Percentiles rank a stretch among this genome's conserved stretches.
These are phyloP conservation scores for Hexactinellida sp. DNA, from an alignment of 37 sponge, comb jelly and placozoan genomes.

Conservation along the genomic window DNA sequence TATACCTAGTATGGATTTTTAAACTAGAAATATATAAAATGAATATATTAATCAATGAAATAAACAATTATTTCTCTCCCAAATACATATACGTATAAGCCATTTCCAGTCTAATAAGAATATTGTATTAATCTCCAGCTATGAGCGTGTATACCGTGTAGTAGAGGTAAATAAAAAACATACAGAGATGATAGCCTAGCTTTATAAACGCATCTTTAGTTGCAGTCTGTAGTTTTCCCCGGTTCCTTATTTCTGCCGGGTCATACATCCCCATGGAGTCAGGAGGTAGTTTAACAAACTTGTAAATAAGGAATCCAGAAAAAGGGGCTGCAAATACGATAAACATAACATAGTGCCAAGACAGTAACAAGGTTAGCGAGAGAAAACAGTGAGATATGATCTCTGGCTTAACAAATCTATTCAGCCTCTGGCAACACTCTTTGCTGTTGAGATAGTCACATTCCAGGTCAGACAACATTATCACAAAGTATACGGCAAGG, in stretches of 20 bases:
- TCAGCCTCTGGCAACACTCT: conserved; percentile 54
- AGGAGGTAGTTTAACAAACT: conserved; percentile 46
- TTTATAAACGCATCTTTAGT: conserved; percentile 70
- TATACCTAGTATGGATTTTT: no score
- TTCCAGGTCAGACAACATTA: conserved; percentile 65
- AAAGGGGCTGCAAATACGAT: conserved; percentile 34
- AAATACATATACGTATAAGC: no score
- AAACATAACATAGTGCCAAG: conserved; percentile 65
- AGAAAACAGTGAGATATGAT: conserved; percentile 26
- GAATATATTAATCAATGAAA: no score
- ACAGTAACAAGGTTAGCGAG: conserved; percentile 42
- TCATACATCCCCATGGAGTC: conserved; percentile 75
- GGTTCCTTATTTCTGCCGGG: conserved; percentile 76
- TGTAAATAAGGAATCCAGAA: conserved; percentile 33
- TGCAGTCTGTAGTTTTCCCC: conserved; percentile 38
- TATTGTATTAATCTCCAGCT: not conserved
- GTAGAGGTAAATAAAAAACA: conserved; percentile 56
- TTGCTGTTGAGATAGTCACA: conserved; percentile 77
- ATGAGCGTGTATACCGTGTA: not conserved
- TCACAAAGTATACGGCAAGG: conserved; percentile 23
- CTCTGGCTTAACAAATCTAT: conserved; percentile 74
- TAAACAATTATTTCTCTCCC: no score
- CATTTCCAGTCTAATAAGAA: not conserved
- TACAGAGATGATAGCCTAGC: conserved; percentile 57
- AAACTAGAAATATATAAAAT: no score